Base-by-base conservation (phyloP, 2,888 invertebrate species). In the Anaspis maculata region DNA sequence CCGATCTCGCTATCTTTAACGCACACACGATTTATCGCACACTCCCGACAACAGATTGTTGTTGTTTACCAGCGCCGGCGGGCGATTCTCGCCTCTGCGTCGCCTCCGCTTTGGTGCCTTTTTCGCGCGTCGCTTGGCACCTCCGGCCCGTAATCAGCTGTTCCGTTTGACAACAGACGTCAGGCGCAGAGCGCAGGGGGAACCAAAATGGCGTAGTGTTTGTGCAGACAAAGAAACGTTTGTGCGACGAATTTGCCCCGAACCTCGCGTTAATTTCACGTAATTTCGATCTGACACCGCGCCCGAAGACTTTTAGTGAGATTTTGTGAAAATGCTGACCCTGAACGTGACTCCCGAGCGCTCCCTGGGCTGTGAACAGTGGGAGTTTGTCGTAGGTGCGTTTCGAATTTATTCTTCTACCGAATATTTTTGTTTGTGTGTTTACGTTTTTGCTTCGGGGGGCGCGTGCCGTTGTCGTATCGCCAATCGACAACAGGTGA, bases 351-450 rank as follows among this genome's bases (percentile, higher is more conserved):
- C 90, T 65, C 95, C 95, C 54, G 95, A 95, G 72, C 80, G 87
- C 61, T 90, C 90, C 58, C 77, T 96, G 63, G 90, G 94, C 70
- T 90, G 91, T 69, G 94, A 95, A 70, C 85, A 90, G 75, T 95
- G 95, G 94, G 94, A 96, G 74, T 94, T 96, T 71, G 81, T 90
- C 67, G 71, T 92, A 72, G 92, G 92, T 89, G 73, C 80, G 83
- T 71, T 60, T 34, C 24, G n/a, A n/a, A n/a, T n/a, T n/a, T n/a
- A n/a, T n/a, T 35, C 37, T 37, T 43, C 27, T 27, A 24, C 33
- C 32, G 12, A 15, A 16, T 41, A 26, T 24, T 39, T 35, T 41
- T 41, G 15, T 14, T 11, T 30, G 9, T 13, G 23, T 24, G 30
- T 9, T 22, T 9, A 13, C 14, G 19, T 24, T 25, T 30, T 25